Evolutionary conservation across 2,888 invertebrate species (phyloP).

Genomic region (Ophioninae sp.): DNA sequence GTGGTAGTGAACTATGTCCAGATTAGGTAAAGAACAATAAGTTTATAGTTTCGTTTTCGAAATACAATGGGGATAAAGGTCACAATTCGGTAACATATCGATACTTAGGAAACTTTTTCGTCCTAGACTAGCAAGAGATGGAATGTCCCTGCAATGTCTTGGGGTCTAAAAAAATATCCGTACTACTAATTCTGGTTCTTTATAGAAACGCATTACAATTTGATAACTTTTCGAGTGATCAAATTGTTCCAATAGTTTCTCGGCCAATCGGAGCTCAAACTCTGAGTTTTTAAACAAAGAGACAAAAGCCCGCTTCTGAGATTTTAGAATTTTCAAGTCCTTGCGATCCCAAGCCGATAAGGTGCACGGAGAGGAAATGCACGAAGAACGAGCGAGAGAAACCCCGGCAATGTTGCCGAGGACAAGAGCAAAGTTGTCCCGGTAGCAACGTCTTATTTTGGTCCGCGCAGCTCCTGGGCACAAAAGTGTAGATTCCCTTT

Average conservation of each 20-base stretch:
- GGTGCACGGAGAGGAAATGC: neutral
- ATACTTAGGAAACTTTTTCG: neutral
- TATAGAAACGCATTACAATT: no score
- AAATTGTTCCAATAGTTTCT: no score
- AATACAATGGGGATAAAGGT: neutral
- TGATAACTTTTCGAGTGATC: no score
- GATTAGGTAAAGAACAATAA: neutral
- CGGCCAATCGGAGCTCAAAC: no score
- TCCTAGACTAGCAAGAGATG: neutral
- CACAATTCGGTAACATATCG: neutral
- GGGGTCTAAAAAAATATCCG: neutral
- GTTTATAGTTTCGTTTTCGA: neutral
- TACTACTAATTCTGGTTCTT: no score
- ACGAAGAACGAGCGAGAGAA: constrained; percentile 17
- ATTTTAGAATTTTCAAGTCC: neutral
- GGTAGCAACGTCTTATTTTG: constrained; percentile 56
- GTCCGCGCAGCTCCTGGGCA: constrained; percentile 54
- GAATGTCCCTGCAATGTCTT: neutral
- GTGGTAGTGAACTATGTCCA: no score
- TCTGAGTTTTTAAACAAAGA: neutral
- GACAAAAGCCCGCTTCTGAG: neutral
- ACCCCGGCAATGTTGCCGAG: constrained; percentile 26
- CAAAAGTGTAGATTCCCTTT: constrained; percentile 49
- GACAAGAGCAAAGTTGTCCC: constrained; percentile 34
- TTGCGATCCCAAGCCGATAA: neutral